phyloP scores from a whole-genome alignment of 2,797 vertebrate genomes.

The Erpetoichthys calabaricus region DNA sequence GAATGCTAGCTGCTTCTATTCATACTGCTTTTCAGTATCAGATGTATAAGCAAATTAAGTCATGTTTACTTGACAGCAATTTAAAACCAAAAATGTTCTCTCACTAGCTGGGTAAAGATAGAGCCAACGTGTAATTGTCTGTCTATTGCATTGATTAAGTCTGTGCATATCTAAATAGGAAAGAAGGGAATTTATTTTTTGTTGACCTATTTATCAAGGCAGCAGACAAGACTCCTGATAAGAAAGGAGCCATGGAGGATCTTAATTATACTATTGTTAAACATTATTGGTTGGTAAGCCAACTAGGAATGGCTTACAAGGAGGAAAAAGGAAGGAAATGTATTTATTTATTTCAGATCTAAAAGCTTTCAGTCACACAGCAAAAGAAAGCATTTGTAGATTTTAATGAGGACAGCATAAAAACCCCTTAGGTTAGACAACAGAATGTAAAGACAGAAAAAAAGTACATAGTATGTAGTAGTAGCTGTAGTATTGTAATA shows the following conservation, averaged over 20 bases:
- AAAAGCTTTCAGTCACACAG: no score
- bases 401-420: no score
- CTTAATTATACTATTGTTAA: slow-evolving; percentile 5
- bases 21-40: neutral
- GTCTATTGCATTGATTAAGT: slow-evolving; percentile 2
- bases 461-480: no score
- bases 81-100: neutral
- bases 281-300: neutral
- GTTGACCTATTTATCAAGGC: neutral
- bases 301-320: neutral
- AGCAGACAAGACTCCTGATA: slow-evolving; percentile 5
- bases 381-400: no score
- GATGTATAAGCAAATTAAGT: neutral
- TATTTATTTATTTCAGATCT: no score
- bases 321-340: neutral
- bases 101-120: neutral
- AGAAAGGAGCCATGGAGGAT: slow-evolving; percentile 2
- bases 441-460: no score
- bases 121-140: neutral
- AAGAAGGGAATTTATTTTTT: neutral
- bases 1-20: neutral
- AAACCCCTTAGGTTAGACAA: no score
- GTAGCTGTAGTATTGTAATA: no score
- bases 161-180: neutral
- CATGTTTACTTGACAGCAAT: neutral